A percentile compares a stretch with the other conserved stretches of the same genome.
Evolutionary conservation across 2,797 vertebrate species (phyloP).

Genomic region (Lophura swinhoii): DNA sequence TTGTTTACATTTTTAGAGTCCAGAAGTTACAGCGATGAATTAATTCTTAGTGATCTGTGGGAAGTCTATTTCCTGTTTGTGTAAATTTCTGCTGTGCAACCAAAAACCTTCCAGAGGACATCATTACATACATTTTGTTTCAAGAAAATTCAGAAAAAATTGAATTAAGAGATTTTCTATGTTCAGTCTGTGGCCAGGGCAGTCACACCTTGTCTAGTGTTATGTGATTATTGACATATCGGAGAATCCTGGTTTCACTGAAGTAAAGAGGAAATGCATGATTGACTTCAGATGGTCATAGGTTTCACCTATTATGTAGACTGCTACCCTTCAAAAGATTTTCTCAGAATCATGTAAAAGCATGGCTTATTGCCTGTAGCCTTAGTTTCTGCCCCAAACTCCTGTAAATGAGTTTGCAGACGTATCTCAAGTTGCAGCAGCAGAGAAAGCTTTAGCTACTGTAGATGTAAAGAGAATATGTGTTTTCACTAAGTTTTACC

Average conservation of each 20-base stretch:
- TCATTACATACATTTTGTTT: not conserved
- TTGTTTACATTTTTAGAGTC: not conserved
- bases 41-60: not conserved
- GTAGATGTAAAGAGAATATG: too few relatives aligned
- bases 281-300: too few relatives aligned
- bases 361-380: too few relatives aligned
- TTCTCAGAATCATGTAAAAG: too few relatives aligned
- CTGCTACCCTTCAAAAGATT: too few relatives aligned
- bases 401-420: too few relatives aligned
- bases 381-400: too few relatives aligned
- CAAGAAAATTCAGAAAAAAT: not conserved
- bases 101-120: not conserved
- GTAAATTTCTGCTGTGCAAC: not conserved
- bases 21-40: not conserved
- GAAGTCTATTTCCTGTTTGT: not conserved
- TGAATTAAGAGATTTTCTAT: not conserved
- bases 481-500: too few relatives aligned
- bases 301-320: too few relatives aligned
- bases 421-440: too few relatives aligned
- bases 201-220: not conserved
- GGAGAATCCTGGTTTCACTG: not conserved
- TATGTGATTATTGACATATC: not conserved
- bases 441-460: too few relatives aligned
- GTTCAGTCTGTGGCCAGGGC: not conserved
- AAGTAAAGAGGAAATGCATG: not conserved